A percentile compares a stretch with the other conserved stretches of the same genome.
These are phyloP conservation scores for Cinclus cinclus DNA, from an alignment of 2,113 vertebrate genomes.

Conservation along the genomic window DNA sequence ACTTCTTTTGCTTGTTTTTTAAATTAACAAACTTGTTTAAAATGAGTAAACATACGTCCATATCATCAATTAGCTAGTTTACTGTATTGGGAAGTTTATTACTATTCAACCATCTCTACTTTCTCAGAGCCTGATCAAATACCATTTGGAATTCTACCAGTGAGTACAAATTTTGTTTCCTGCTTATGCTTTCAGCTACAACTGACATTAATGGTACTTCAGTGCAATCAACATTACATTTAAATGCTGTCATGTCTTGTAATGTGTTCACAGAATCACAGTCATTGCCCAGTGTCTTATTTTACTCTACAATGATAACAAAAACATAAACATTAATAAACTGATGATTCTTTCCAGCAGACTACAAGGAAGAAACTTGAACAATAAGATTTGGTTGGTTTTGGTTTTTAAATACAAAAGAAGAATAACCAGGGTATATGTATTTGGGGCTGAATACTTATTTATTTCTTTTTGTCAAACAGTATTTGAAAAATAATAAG, in stretches of 20 bases:
- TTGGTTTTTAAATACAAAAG: too few species aligned
- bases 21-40: not conserved
- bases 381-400: too few species aligned
- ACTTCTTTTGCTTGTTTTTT: not conserved
- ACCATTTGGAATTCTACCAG: not conserved
- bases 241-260: not conserved
- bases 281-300: too few species aligned
- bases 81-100: not conserved
- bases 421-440: too few species aligned
- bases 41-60: not conserved
- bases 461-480: too few species aligned
- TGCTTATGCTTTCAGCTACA: not conserved
- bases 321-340: too few species aligned
- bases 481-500: too few species aligned
- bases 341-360: too few species aligned
- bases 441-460: too few species aligned
- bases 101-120: not conserved
- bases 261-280: not conserved
- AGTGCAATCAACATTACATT: not conserved
- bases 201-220: not conserved
- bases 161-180: not conserved
- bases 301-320: too few species aligned
- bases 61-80: not conserved
- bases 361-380: too few species aligned
- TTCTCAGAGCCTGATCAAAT: not conserved